Conservation (phyloP, 2,888 invertebrate genomes). For the Cetonia aurata region DNA sequence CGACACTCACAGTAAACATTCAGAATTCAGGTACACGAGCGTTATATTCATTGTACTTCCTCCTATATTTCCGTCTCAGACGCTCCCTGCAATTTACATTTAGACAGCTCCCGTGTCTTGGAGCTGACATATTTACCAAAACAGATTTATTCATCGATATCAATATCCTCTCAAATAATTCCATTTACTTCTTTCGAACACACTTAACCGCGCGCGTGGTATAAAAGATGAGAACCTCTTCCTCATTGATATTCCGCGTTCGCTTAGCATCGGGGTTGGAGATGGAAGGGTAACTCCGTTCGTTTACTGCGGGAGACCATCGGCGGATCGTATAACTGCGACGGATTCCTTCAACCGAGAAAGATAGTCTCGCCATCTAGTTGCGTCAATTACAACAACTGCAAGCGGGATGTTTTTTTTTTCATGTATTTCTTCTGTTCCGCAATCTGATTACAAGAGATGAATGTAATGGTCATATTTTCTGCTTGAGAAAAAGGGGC, state of each 20-base stretch:
- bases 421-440: not conserved
- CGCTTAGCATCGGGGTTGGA: not conserved
- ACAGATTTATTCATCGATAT: conserved; percentile 51
- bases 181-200: conserved; percentile 39
- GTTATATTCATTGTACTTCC: not conserved
- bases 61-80: conserved; percentile 6
- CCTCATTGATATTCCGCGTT: conserved; percentile 34
- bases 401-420: not conserved
- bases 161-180: conserved; percentile 49
- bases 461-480: conserved; percentile 17
- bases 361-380: not conserved
- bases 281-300: not conserved
- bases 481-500: not conserved
- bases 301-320: conserved; percentile 1
- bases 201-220: conserved; percentile 15
- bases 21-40: not conserved
- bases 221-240: conserved; percentile 26
- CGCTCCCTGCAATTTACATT: conserved; percentile 42
- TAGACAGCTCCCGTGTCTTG: conserved; percentile 39
- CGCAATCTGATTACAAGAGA: not conserved
- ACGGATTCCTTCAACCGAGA: not conserved
- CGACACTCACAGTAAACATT: too few relatives aligned
- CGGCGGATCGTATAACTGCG: not conserved
- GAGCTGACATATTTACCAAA: conserved; percentile 51
- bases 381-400: not conserved